Percentiles rank a stretch among this genome's conserved stretches.
Evolutionary conservation across 2,888 invertebrate genomes (phyloP).

Genomic region (Aspidapion aeneum): DNA sequence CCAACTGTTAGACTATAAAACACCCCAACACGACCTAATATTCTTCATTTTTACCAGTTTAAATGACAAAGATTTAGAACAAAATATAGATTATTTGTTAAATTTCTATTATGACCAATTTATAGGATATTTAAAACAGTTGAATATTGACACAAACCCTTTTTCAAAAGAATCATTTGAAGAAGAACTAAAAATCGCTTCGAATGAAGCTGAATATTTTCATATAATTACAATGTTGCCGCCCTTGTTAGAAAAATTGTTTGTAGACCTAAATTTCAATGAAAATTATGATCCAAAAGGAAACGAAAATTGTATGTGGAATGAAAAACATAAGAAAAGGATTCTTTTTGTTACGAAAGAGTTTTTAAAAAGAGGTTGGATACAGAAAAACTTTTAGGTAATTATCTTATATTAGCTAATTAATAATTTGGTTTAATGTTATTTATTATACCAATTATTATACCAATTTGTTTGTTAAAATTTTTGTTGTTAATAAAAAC

Average conservation of each 20-base stretch:
- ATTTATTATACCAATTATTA: too few species aligned
- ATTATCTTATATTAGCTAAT: too few species aligned
- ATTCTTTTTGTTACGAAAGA: conserved; percentile 7
- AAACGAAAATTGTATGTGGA: not conserved
- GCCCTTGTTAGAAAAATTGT: conserved; percentile 15
- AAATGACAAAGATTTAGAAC: conserved; percentile 2
- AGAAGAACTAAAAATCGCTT: conserved; percentile 13
- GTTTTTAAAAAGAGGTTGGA: conserved; percentile 14
- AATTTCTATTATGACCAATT: conserved; percentile 17
- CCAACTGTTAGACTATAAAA: conserved; percentile 52
- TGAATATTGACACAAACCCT: conserved; percentile 8
- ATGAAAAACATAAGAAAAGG: conserved; percentile 9
- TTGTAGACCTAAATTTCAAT: not conserved
- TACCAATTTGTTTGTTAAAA: too few species aligned
- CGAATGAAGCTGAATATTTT: conserved; percentile 13
- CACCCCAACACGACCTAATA: conserved; percentile 35
- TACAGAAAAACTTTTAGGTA: not conserved
- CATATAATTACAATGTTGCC: conserved; percentile 18
- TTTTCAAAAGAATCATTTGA: conserved; percentile 13
- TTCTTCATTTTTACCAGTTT: conserved; percentile 21
- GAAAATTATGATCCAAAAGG: not conserved
- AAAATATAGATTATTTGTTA: conserved; percentile 13
- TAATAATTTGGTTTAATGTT: too few species aligned
- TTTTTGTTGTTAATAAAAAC: too few species aligned
- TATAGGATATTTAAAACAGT: conserved; percentile 5